Base-by-base conservation (phyloP, 2,888 invertebrate species). In the Polia nebulosa region DNA sequence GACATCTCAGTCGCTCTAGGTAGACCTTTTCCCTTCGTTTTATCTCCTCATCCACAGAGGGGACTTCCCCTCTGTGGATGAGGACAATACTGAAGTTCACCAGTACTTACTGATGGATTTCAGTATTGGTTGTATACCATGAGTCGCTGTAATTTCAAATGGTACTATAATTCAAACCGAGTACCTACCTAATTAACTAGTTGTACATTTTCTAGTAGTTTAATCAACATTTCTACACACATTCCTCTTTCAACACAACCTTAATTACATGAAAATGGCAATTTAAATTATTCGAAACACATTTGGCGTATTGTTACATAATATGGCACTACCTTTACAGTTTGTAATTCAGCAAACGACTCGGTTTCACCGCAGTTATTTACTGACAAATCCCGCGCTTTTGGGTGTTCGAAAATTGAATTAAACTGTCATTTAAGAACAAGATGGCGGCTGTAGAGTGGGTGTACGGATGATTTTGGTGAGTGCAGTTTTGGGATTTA, bases 361-460 rank as follows among this genome's bases (percentile, higher is more conserved):
- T 63, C 17, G 22, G 36, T 62, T 55, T 47, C 39, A n/a, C 52
- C 51, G 11, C 36, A 53, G 49, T 81, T 73, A 62, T 70, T 78
- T 70, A 72, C 27, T 58, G 63, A 41, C 60, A 72, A 64, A 63
- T 44, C 51, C 55, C 47, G 52, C 41, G 20, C 41, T 47, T 57
- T 61, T 29, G 45, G 45, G 56, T 58, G 13, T 64, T 72, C 63
- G 32, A 72, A 47, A 60, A 57, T 64, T 64, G 59, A 77, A 72
- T 72, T 57, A 64, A 71, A 64, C 45, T 71, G 72, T 45, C 34
- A 56, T 47, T 58, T 45, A 25, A 47, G 63, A 41, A 60, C 58
- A 69, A 77, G 47, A 75, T 77, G 63, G 75, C 32, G 56, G 39
- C 51, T 20, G n/a, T n/a, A 11, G 22, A 25, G n/a, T 20, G 20